Base-by-base conservation (phyloP, 1,140 invertebrate genomes). In the Brachionus manjavacas region DNA sequence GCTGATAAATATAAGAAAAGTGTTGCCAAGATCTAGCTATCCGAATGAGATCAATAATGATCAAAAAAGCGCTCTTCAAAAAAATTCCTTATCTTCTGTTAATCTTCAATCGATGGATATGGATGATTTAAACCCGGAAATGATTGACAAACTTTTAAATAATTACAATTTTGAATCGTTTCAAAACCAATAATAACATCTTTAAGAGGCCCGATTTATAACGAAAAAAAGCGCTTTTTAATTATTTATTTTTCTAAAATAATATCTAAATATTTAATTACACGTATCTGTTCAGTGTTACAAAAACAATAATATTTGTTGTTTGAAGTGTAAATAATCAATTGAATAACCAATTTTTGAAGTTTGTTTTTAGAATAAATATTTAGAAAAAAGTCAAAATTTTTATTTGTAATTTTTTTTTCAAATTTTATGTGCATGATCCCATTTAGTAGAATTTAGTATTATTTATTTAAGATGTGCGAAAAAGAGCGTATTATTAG, bases 151-250 rank as follows among this genome's bases (percentile, higher is more conserved):
- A 35, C 41, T 80, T 16, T 64, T 80, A 12, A 78, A 78, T 28
- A 80, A 64, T 16, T 80, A 80, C 46, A 80, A 49, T 39, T 80
- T 80, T 80, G 78, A 80, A 16, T 80, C 78, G 4, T 80, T 41
- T 74, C 39, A 35, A 41, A 41, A 39, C 3, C 35, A 74, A 74
- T 74, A 74, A 74, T 14, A 31, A 35, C 41, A 14, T 7, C 14
- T 70, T 14, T 66, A 11, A 1, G 12, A 35, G 31, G n/a, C 35
- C 14, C 11, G n/a, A 28, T 68, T 68, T 39, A 14, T 68, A 55
- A 16, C 4, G 8, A 60, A 60, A 60, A 35, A 8, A 20, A 20
- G 52, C 52, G 52, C 8, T 60, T 23, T 60, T 60, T 52, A 16
- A 14, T 52, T 52, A 14, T 52, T 52, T 52, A 52, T n/a, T 16